Evolutionary conservation across 2,113 vertebrate species (phyloP).

Genomic region (Rhea americana): DNA sequence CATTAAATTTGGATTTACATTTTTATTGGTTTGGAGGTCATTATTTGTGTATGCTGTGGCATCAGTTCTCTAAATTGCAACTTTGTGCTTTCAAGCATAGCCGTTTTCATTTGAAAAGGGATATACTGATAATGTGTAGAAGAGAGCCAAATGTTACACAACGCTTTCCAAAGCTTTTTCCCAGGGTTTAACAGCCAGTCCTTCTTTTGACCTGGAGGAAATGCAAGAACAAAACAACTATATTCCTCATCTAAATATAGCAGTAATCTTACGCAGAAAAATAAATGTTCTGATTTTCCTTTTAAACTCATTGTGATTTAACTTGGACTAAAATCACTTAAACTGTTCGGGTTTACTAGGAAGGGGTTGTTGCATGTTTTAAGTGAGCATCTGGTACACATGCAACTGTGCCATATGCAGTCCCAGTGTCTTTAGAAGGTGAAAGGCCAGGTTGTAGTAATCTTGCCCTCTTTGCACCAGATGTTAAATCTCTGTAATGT

Average conservation of each 20-base stretch:
- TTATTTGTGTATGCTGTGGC: conserved; percentile 48
- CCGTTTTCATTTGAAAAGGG: conserved; percentile 68
- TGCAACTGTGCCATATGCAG: conserved; percentile 32
- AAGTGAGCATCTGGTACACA: conserved; percentile 5
- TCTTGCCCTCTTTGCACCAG: conserved; percentile 67
- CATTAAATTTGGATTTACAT: conserved; percentile 74
- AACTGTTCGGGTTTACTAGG: not conserved
- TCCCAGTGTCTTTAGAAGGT: conserved; percentile 41
- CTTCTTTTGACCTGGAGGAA: not conserved
- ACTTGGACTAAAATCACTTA: not conserved
- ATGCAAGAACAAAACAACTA: not conserved
- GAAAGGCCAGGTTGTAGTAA: conserved; percentile 66
- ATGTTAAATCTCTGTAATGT: conserved; percentile 62
- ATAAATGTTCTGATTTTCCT: not conserved
- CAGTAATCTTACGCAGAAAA: not conserved
- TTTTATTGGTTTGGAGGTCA: conserved; percentile 66
- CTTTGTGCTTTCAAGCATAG: conserved; percentile 68
- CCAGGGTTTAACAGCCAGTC: conserved; percentile 15
- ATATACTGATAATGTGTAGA: conserved; percentile 8
- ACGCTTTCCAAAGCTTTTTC: conserved; percentile 21
- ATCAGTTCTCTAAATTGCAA: conserved; percentile 59
- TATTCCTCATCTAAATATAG: not conserved
- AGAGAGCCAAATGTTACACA: conserved; percentile 23
- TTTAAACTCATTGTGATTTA: not conserved
- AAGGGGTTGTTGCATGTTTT: not conserved